Conservation (phyloP, 2,888 invertebrate species). For the Monopis laevigella region DNA sequence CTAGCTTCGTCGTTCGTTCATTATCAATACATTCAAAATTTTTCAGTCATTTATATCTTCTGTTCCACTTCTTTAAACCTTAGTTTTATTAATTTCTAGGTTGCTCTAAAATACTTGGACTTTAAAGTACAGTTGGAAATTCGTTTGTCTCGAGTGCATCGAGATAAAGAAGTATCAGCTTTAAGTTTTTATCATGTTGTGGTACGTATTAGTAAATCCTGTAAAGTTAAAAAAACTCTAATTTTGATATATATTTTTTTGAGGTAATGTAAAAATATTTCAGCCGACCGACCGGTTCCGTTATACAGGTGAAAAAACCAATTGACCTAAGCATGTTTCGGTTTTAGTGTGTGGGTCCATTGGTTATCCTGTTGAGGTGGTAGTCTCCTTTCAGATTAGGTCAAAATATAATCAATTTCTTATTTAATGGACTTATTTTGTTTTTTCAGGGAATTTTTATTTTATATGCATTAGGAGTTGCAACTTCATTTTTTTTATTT, state of each 20-base stretch:
- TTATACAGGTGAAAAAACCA: no score
- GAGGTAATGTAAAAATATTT: no score
- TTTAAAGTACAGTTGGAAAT: conserved; percentile 63
- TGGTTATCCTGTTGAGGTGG: no score
- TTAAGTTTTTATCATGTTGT: conserved; percentile 36
- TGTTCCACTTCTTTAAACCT: background rate
- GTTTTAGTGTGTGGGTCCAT: no score
- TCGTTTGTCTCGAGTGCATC: conserved; percentile 42
- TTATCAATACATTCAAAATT: no score
- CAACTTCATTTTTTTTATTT: conserved; percentile 28
- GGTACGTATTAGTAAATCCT: conserved; percentile 10
- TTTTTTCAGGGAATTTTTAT: conserved; percentile 45
- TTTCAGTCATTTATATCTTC: no score
- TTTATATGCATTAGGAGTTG: conserved; percentile 32
- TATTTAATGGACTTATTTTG: no score
- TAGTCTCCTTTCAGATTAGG: no score
- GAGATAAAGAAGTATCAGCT: conserved; percentile 36
- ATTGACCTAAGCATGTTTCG: no score
- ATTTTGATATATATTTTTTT: background rate
- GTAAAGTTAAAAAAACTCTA: background rate
- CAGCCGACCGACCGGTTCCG: no score
- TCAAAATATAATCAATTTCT: no score
- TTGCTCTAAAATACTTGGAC: conserved; percentile 57
- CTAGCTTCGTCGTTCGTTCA: no score
- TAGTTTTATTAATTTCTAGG: conserved; percentile 39